Evolutionary conservation across 2,113 vertebrate species (phyloP).

Genomic region (Pogonocichla stellata): DNA sequence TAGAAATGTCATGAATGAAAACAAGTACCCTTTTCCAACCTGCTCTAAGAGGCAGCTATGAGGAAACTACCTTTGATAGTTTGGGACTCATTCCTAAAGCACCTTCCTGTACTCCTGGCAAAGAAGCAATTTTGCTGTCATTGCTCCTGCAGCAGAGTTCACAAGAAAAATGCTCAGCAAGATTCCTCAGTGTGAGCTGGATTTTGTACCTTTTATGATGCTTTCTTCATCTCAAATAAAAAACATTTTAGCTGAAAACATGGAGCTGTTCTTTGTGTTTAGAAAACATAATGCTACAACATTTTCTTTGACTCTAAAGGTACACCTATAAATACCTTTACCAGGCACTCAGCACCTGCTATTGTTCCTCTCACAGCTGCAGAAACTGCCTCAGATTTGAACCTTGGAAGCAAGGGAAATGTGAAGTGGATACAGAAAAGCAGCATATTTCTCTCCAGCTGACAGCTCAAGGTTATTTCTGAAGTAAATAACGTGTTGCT

Average conservation of each 20-base stretch:
- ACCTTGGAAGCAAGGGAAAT: conserved; percentile 9
- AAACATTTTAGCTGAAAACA: not conserved
- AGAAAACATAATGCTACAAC: not conserved
- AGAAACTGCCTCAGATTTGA: not conserved
- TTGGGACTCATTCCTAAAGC: not conserved
- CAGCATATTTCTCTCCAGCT: not conserved
- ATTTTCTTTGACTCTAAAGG: not conserved
- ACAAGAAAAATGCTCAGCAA: not conserved
- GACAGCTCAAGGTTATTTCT: conserved; percentile 51
- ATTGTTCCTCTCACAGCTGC: not conserved
- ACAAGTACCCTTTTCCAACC: not conserved
- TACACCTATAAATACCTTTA: not conserved
- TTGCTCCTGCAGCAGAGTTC: not conserved
- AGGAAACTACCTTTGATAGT: not conserved
- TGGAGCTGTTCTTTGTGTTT: not conserved
- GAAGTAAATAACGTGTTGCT: conserved; percentile 26
- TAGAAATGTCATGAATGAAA: not conserved
- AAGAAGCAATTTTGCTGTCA: not conserved
- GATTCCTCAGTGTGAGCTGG: not conserved
- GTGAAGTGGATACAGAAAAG: not conserved
- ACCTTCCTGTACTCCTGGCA: not conserved
- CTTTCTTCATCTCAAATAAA: not conserved
- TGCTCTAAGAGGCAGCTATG: not conserved
- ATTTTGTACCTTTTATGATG: not conserved
- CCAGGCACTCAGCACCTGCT: not conserved